These are phyloP conservation scores for Parazoanthus darwini DNA, from an alignment of 92 coral and sea anemone species.

Conservation along the genomic window DNA sequence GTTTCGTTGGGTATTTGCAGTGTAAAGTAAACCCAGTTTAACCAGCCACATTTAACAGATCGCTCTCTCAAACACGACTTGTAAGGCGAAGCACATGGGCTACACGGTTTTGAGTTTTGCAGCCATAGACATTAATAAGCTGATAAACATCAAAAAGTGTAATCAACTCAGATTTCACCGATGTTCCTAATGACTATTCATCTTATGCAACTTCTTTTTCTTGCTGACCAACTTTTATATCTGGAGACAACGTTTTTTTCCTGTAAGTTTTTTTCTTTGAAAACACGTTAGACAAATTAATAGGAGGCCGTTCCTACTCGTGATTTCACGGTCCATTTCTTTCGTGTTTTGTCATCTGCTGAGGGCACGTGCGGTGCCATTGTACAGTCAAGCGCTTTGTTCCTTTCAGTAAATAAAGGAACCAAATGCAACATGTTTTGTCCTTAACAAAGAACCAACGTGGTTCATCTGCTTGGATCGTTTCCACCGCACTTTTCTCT, in stretches of 20 bases:
- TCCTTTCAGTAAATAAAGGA: slow-evolving; percentile 16
- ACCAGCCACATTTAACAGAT: background rate
- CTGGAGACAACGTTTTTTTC: background rate
- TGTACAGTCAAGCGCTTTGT: slow-evolving; percentile 27
- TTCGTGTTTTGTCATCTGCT: slow-evolving; percentile 1
- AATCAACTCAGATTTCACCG: background rate
- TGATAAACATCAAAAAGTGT: background rate
- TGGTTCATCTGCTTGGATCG: background rate
- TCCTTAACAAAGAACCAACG: slow-evolving; percentile 30
- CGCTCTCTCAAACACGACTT: background rate
- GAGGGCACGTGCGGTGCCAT: slow-evolving; percentile 30
- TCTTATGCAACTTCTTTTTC: background rate
- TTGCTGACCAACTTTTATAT: background rate
- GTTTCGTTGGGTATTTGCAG: background rate
- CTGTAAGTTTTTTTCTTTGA: background rate
- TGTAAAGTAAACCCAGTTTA: background rate
- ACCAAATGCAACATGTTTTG: slow-evolving; percentile 34
- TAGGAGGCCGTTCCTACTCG: background rate
- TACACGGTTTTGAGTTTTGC: background rate
- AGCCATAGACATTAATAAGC: background rate
- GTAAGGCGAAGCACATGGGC: background rate
- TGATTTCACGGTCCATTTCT: slow-evolving; percentile 23
- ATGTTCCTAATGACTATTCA: background rate
- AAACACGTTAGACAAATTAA: background rate
- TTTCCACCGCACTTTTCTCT: background rate